A percentile compares a stretch with the other conserved stretches of the same genome.
Evolutionary conservation across 2,113 vertebrate genomes (phyloP).

Genomic region (Aramus guarauna): DNA sequence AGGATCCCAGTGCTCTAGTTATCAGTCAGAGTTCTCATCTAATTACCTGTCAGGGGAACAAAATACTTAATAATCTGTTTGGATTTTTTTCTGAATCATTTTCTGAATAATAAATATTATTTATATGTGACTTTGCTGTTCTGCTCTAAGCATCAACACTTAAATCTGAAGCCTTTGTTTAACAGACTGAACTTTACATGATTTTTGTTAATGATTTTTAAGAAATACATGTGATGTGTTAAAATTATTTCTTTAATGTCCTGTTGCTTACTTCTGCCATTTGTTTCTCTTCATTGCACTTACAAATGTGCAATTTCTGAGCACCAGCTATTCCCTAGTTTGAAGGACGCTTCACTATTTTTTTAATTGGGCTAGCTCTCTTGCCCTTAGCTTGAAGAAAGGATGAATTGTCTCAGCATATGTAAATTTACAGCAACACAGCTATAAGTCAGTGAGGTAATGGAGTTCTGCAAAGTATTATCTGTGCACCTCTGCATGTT

Average conservation of each 20-base stretch:
- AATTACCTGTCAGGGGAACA: background rate
- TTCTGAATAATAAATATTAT: background rate
- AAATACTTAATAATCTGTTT: background rate
- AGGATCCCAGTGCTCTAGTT: background rate
- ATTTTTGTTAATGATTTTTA: background rate
- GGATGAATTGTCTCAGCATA: background rate
- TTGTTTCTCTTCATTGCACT: accelerated
- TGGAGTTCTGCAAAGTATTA: background rate
- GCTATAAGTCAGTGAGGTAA: background rate
- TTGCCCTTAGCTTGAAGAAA: background rate
- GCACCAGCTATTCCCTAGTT: background rate
- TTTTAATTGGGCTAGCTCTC: background rate
- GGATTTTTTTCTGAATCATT: background rate
- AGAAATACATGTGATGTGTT: background rate
- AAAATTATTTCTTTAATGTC: background rate
- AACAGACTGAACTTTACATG: background rate
- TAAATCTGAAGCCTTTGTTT: background rate
- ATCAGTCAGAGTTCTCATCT: background rate
- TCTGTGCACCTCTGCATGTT: background rate
- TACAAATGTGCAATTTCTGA: background rate
- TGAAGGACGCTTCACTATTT: background rate
- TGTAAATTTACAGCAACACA: background rate
- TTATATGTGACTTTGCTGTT: background rate
- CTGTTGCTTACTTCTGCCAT: background rate
- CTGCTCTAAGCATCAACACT: background rate